Conservation (phyloP, 2,113 vertebrate species). For the Proterorhinus semilunaris region DNA sequence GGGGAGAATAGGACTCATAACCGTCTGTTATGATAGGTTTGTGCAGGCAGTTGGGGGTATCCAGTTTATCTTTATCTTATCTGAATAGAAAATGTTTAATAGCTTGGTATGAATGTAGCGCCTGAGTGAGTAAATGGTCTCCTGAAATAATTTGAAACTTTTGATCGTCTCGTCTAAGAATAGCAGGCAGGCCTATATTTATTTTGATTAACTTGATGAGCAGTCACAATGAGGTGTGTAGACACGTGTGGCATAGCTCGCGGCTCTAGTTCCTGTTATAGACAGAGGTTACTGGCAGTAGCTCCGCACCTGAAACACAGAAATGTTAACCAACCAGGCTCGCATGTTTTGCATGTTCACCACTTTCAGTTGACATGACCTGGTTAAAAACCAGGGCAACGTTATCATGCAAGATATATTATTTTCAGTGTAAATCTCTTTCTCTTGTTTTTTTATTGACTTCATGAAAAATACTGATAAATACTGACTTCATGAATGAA, state of each 20-base stretch:
- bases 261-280: not conserved
- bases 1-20: conserved; percentile 35
- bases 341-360: not conserved
- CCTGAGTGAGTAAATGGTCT: too few species aligned
- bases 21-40: conserved; percentile 3
- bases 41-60: not conserved
- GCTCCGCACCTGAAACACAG: not conserved
- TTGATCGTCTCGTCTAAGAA: too few species aligned
- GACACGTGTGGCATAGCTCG: not conserved
- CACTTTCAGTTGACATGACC: not conserved
- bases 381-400: not conserved
- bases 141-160: too few species aligned
- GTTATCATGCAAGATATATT: not conserved
- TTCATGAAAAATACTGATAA: too few species aligned
- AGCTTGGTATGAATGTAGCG: too few species aligned
- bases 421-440: too few species aligned
- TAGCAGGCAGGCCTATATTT: not conserved
- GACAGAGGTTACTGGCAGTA: not conserved
- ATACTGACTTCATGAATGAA: too few species aligned
- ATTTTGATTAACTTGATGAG: not conserved
- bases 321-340: not conserved
- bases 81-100: too few species aligned
- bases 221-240: not conserved
- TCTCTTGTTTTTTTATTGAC: too few species aligned
- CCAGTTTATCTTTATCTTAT: too few species aligned